Evolutionary conservation across 2,797 vertebrate genomes (phyloP), one percentile per base, ranked within the genome.

Genomic region (Leontopithecus rosalia): DNA sequence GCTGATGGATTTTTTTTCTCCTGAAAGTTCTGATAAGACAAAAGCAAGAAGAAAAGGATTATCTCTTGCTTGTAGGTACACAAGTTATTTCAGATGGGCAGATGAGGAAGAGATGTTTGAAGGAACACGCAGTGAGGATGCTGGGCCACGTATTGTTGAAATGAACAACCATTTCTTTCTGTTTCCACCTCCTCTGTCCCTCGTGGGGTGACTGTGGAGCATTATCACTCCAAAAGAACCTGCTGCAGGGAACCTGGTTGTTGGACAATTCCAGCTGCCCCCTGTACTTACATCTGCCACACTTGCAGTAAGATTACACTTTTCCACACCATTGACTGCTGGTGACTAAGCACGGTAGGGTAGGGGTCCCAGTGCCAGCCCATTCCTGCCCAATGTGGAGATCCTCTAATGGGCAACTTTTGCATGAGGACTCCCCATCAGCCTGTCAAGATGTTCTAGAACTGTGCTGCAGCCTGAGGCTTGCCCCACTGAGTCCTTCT

Each of bases 121-220:
- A 61, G n/a, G 30, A 57, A 30, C 1, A 30, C 1, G 0, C 1
- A n/a, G 0, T 17, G 5, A 82, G 14, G 26, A 67, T 1, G 26
- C 5, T 48, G 26, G 52, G 50, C n/a, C 52, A 75, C 28, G 24
- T 61, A 8, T 19, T 46, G 28, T 43, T 43, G 26, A 76, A 50
- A 41, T n/a, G 1, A 61, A 19, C 5, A 24, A 36, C 28, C 26
- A 61, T 12, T 30, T 43, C 22, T 36, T 64, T 10, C 58, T 57
- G 28, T 92, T 81, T 73, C 39, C 10, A 15, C 36, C n/a, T 24
- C 19, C n/a, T 75, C 52, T 39, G 1, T 26, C 43, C 55, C 39
- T 76, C 2, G 2, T 5, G 28, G 43, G 24, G 13, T 67, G 43
- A 33, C 52, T 13, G 1, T 20, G 41, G 46, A 79, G 1, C 0